These are phyloP conservation scores for Dendrolimus punctatus DNA, from an alignment of 1,140 invertebrate species.

Conservation along the genomic window DNA sequence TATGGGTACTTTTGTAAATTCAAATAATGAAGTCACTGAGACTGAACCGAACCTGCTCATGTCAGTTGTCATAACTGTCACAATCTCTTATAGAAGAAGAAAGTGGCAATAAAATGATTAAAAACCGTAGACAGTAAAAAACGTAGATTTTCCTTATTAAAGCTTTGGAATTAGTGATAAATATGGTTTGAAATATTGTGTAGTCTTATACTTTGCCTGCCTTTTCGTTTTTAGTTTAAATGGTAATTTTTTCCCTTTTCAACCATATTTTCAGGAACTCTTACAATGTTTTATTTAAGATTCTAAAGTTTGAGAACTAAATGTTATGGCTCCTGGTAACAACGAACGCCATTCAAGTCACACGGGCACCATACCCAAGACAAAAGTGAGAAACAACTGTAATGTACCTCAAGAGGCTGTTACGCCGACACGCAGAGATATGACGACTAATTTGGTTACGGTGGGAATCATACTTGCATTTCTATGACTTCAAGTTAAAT, in stretches of 20 bases:
- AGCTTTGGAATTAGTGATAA: too few relatives aligned
- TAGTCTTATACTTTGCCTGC: too few relatives aligned
- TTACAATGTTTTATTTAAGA: constrained; percentile 1
- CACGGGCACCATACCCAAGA: constrained; percentile 68
- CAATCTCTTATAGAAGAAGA: too few relatives aligned
- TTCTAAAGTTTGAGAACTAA: constrained; percentile 10
- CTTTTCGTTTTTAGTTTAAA: constrained; percentile 1
- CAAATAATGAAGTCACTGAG: too few relatives aligned
- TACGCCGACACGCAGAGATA: constrained; percentile 67
- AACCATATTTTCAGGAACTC: constrained; percentile 1
- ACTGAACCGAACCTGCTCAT: too few relatives aligned
- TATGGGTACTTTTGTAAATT: too few relatives aligned
- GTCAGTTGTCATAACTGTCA: too few relatives aligned
- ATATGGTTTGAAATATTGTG: too few relatives aligned
- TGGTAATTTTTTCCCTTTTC: not conserved
- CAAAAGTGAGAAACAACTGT: constrained; percentile 65
- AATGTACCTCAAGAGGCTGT: constrained; percentile 71
- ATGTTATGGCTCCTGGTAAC: constrained; percentile 66
- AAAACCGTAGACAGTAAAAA: too few relatives aligned
- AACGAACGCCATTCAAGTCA: constrained; percentile 62
- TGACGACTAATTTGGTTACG: constrained; percentile 64
- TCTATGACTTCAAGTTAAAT: too few relatives aligned
- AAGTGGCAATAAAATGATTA: too few relatives aligned
- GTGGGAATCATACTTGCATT: constrained; percentile 24
- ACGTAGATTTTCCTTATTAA: too few relatives aligned